These are phyloP conservation scores for Bergia sp. DNA, from an alignment of 92 coral and sea anemone genomes.

Conservation along the genomic window DNA sequence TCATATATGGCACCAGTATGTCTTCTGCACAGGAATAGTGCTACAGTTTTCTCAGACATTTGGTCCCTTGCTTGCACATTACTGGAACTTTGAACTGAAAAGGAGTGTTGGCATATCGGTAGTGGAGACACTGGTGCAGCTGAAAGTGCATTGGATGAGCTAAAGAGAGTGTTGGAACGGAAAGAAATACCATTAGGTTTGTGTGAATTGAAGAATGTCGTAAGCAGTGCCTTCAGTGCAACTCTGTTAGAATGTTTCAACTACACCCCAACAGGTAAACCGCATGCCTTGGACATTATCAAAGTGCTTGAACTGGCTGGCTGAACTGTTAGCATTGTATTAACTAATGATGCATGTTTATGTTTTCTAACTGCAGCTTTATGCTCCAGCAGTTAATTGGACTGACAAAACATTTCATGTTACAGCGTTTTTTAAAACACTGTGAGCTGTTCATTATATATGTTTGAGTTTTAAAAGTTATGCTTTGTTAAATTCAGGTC, in stretches of 20 bases:
- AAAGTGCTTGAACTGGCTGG: slow-evolving; percentile 3
- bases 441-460: too few species aligned
- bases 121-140: background rate
- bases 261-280: background rate
- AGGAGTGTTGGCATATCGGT: background rate
- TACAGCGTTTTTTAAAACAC: too few species aligned
- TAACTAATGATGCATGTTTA: too few species aligned
- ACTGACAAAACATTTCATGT: too few species aligned
- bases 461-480: too few species aligned
- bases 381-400: too few species aligned
- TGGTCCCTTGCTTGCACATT: slow-evolving; percentile 59
- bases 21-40: slow-evolving; percentile 27
- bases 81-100: background rate
- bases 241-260: background rate
- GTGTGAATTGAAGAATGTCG: background rate
- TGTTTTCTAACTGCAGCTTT: too few species aligned
- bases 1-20: slow-evolving; percentile 51
- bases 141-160: background rate
- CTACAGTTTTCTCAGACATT: slow-evolving; percentile 43
- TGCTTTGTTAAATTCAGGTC: too few species aligned
- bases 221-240: background rate
- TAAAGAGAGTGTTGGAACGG: background rate
- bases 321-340: background rate
- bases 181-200: slow-evolving; percentile 2
- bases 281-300: background rate